A percentile compares a stretch with the other conserved stretches of the same genome.
Conservation (phyloP, 64 coral and sea anemone species). For the Anthopleura sola region DNA sequence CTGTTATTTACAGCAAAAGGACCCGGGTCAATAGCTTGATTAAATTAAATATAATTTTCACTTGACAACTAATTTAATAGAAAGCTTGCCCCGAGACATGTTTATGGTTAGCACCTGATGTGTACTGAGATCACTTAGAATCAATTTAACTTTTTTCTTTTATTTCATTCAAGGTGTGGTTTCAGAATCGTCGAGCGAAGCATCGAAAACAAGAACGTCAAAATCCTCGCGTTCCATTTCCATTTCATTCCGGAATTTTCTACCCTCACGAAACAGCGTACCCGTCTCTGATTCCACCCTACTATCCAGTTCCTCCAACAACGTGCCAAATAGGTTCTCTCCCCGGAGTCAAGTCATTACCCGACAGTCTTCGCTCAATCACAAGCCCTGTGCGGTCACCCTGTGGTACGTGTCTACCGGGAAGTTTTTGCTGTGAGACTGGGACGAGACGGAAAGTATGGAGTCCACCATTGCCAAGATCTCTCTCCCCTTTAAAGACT, state of each 20-base stretch:
- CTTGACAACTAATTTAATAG: not conserved
- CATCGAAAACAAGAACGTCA: conserved; percentile 86
- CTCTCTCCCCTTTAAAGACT: conserved; percentile 40
- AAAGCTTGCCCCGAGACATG: not conserved
- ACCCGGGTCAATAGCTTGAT: not conserved
- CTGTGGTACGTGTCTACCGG: conserved; percentile 61
- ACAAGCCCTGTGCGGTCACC: conserved; percentile 47
- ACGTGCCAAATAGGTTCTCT: conserved; percentile 64
- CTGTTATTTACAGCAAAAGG: not conserved
- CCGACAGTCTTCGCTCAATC: conserved; percentile 39
- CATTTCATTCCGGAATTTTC: conserved; percentile 59
- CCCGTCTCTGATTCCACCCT: conserved; percentile 42
- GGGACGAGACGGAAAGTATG: conserved; percentile 25
- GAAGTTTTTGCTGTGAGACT: conserved; percentile 63
- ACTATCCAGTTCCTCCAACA: conserved; percentile 49
- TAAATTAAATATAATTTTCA: not conserved
- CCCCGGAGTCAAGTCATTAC: conserved; percentile 58
- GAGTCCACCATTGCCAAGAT: conserved; percentile 49
- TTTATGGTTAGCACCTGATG: not conserved
- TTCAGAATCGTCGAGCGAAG: conserved; percentile 89
- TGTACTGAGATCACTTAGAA: not conserved
- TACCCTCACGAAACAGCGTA: conserved; percentile 57
- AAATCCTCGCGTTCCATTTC: conserved; percentile 54
- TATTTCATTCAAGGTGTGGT: conserved; percentile 70
- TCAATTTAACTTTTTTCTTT: not conserved